Base-by-base conservation (phyloP, 2,113 vertebrate genomes). In the Tychaedon coryphoeus region DNA sequence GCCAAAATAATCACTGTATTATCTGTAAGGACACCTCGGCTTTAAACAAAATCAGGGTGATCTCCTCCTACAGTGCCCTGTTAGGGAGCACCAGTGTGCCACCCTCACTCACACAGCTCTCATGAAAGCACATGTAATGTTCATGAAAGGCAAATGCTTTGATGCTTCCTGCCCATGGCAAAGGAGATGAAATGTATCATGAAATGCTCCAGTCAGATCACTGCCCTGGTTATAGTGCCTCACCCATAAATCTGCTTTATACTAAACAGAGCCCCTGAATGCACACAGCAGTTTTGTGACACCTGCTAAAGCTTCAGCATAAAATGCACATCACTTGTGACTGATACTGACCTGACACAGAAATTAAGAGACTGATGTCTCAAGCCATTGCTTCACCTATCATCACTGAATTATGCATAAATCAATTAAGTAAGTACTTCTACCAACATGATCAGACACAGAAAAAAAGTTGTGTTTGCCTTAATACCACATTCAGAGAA, bases 1-100 rank as follows among this genome's bases (percentile, higher is more conserved):
- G 72, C 76, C 76, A 91, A 94, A 91, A 91, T 77, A 94, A 91
- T 57, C 13, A 25, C 82, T 61, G 62, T 57, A 62, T 19, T 67
- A 83, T 64, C 82, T 88, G n/a, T 96, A 96, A 95, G 93, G 86
- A 90, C 84, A 96, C 86, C 78, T 80, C 18, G 85, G 93, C 86
- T 95, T 96, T 51, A 88, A 92, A 64, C 48, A 86, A 92, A 87
- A 80, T 67, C 85, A 73, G 85, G 87, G 77, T 6, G 1, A 77
- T 69, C 62, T 95, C 76, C 24, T 89, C 73, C 81, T 56, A 14
- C 62, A 64, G 77, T 1, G 23, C 51, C 42, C 83, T 11, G 38
- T 4, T n/a, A 40, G 31, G 43, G 47, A 82, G 71, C 77, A 70
- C 62, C 74, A 79, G 87, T 26, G 26, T 16, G 28, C 74, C 45